Conservation (phyloP, 2,113 vertebrate species). For the Ascaphus truei region DNA sequence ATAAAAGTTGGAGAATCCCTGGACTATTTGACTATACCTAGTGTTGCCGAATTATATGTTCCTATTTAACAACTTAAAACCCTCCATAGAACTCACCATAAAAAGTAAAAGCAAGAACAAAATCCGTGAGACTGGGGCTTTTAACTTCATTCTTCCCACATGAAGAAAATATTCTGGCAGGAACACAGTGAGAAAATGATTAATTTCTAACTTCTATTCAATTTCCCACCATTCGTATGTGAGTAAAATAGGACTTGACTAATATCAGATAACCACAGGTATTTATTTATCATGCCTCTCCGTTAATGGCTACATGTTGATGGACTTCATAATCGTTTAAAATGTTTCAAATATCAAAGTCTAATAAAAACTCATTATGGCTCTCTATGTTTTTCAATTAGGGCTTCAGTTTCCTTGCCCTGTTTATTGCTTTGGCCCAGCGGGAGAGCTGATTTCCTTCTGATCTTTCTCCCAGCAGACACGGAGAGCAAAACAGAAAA, state of each 20-base stretch:
- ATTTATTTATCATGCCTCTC: constrained; percentile 5
- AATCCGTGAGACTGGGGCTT: too few relatives aligned
- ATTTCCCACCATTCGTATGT: background rate
- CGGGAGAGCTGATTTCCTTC: background rate
- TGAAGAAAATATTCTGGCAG: background rate
- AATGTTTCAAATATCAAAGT: constrained; percentile 28
- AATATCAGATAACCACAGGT: constrained; percentile 23
- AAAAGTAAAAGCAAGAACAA: too few relatives aligned
- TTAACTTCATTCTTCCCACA: too few relatives aligned
- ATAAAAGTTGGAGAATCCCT: too few relatives aligned
- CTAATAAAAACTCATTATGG: constrained; percentile 38
- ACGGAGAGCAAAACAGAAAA: constrained; percentile 27
- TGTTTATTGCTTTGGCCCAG: constrained; percentile 36
- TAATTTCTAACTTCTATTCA: background rate
- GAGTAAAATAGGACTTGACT: constrained; percentile 6
- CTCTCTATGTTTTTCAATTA: constrained; percentile 39
- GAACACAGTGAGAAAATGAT: background rate
- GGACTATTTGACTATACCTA: too few relatives aligned
- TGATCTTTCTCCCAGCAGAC: constrained; percentile 32
- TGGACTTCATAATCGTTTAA: constrained; percentile 19
- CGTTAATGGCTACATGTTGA: constrained; percentile 19
- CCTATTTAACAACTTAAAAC: too few relatives aligned
- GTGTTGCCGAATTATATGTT: too few relatives aligned
- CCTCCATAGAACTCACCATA: too few relatives aligned
- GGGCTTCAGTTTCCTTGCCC: constrained; percentile 38